phyloP scores from a whole-genome alignment of 2,888 invertebrate species.

The Pandemis heparana region DNA sequence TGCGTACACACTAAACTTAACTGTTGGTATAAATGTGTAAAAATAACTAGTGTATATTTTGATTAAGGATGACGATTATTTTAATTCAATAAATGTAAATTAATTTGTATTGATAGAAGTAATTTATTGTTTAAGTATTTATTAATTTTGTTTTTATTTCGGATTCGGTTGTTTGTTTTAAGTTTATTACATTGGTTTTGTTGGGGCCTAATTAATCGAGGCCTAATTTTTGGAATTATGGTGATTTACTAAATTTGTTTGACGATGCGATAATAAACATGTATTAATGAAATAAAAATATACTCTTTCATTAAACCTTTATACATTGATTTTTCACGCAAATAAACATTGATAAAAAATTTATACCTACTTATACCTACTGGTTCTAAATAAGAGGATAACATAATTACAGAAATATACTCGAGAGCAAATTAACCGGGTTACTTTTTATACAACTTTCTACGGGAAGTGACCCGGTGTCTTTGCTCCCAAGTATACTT shows the following conservation, averaged over 20 bases:
- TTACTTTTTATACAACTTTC: too few relatives aligned
- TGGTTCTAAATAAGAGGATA: too few relatives aligned
- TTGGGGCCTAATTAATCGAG: conserved; percentile 37
- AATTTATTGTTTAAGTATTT: conserved; percentile 61
- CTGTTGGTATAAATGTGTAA: conserved; percentile 41
- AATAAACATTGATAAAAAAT: not conserved
- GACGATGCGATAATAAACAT: conserved; percentile 80
- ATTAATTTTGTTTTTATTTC: conserved; percentile 56
- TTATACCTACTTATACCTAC: too few relatives aligned
- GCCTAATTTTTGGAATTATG: conserved; percentile 48
- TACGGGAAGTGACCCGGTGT: too few relatives aligned
- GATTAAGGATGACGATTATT: conserved; percentile 31
- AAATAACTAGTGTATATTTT: conserved; percentile 40
- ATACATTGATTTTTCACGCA: not conserved
- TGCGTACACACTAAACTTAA: conserved; percentile 38
- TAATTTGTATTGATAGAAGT: conserved; percentile 53
- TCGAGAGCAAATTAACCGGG: too few relatives aligned
- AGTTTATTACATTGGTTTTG: conserved; percentile 46
- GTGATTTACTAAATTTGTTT: conserved; percentile 61
- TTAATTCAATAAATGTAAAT: conserved; percentile 10
- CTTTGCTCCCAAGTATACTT: too few relatives aligned
- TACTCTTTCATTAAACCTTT: conserved; percentile 41
- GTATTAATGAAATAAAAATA: conserved; percentile 64
- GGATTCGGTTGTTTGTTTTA: conserved; percentile 57
- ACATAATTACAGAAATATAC: too few relatives aligned